phyloP scores from a whole-genome alignment of 2,113 vertebrate species.

The Paedocypris sp. region DNA sequence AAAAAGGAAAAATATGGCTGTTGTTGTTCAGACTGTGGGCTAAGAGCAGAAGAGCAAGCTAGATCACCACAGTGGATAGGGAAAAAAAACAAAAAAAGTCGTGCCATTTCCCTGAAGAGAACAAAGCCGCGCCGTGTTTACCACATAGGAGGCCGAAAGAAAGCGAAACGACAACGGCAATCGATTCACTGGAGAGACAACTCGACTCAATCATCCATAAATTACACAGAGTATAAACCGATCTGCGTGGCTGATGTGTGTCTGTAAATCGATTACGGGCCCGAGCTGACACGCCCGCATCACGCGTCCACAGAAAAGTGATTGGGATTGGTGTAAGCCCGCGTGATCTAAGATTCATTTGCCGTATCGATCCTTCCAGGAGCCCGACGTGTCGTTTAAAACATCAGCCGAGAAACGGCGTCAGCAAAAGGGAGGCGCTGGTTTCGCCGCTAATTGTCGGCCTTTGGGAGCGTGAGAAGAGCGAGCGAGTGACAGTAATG shows the following conservation, averaged over 20 bases:
- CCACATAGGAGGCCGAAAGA: too few relatives aligned
- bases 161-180: neutral
- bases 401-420: constrained; percentile 23
- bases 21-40: too few relatives aligned
- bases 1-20: too few relatives aligned
- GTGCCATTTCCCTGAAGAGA: too few relatives aligned
- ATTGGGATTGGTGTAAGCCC: constrained; percentile 17
- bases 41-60: too few relatives aligned
- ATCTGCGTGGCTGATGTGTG: neutral
- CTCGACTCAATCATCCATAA: constrained; percentile 6
- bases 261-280: constrained; percentile 8
- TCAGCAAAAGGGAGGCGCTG: constrained; percentile 29
- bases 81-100: too few relatives aligned
- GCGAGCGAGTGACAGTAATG: constrained; percentile 18
- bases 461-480: constrained; percentile 9
- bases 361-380: constrained; percentile 23
- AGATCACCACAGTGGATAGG: too few relatives aligned
- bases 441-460: constrained; percentile 24
- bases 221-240: constrained; percentile 2
- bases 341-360: constrained; percentile 30
- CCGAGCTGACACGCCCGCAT: constrained; percentile 3
- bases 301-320: constrained; percentile 5
- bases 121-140: too few relatives aligned
- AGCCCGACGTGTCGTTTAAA: constrained; percentile 20
- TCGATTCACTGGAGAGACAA: neutral